A percentile compares a stretch with the other conserved stretches of the same genome.
phyloP scores from a whole-genome alignment of 2,797 vertebrate species.

The Siniperca obscura region DNA sequence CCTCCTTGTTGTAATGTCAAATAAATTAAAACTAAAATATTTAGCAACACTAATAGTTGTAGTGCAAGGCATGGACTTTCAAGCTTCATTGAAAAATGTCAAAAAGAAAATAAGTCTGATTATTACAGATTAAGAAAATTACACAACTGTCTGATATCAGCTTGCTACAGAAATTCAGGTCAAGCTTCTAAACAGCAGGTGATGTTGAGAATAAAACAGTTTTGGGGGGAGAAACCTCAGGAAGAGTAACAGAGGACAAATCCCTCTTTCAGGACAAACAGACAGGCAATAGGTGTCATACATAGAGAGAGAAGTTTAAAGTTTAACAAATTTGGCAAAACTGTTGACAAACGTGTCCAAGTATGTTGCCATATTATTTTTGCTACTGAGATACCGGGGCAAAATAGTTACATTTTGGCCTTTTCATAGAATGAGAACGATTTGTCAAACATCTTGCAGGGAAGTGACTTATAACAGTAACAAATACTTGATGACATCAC shows the following conservation, averaged over 20 bases:
- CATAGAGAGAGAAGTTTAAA: too few relatives aligned
- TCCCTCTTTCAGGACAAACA: neutral
- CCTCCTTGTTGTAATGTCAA: neutral
- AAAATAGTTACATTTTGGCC: neutral
- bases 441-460: neutral
- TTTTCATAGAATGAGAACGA: neutral
- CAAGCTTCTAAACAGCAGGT: neutral
- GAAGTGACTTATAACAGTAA: neutral
- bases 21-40: neutral
- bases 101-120: neutral
- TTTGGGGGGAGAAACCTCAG: neutral
- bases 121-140: neutral
- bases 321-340: neutral
- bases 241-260: neutral
- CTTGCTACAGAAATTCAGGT: neutral
- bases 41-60: neutral
- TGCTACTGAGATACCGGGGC: neutral
- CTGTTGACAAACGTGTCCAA: neutral
- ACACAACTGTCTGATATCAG: neutral
- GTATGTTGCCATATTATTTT: neutral
- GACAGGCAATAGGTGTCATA: neutral
- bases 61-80: too few relatives aligned
- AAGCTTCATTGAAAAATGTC: neutral
- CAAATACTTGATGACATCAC: neutral
- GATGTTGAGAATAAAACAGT: neutral